Evolutionary conservation across 2,113 vertebrate genomes (phyloP), one percentile per base, ranked within the genome.

Genomic region (Apistogramma diplotaenia): DNA sequence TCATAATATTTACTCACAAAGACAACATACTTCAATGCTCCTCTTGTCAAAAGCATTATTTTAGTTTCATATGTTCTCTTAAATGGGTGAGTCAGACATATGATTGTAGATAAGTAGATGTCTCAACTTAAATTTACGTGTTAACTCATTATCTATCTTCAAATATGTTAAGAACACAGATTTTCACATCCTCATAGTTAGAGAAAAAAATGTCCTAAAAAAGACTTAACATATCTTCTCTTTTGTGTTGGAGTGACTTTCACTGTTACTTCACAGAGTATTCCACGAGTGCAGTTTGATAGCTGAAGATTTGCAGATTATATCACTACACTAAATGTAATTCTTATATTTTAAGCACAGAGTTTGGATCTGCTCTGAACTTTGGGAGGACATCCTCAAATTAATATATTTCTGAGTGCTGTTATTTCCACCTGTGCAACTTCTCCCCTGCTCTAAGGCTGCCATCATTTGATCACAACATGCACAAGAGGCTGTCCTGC

Each of bases 401-500:
- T 70, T 70, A 49, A 5, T 49, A 29, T 49, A 29, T 51, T 49
- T 51, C 65, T 10, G 29, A 51, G 23, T 51, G 16, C 43, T 70
- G 65, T 70, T 49, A 70, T 70, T 70, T 49, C 29, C 62, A 70
- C 62, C 43, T 70, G 18, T n/a, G 40, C 29, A 70, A 23, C 43
- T 51, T 51, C 49, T 8, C 65, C 31, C 31, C 6, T 23, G 33
- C 33, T 78, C 23, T 40, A 78, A 83, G 74, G 23, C 29, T 46
- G 6, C 53, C 60, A 67, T 75, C 72, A 86, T 89, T 84, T 87
- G 81, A 90, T 92, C 81, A 76, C 8, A 4, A 81, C 84, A 53
- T 13, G 35, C 75, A 58, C 19, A 56, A 79, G 78, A 87, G 75
- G 78, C 81, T 33, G 43, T 72, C 76, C 78, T 62, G 1, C 57